Conservation (phyloP, 2,888 invertebrate genomes). For the Sarcophaga variegata region DNA sequence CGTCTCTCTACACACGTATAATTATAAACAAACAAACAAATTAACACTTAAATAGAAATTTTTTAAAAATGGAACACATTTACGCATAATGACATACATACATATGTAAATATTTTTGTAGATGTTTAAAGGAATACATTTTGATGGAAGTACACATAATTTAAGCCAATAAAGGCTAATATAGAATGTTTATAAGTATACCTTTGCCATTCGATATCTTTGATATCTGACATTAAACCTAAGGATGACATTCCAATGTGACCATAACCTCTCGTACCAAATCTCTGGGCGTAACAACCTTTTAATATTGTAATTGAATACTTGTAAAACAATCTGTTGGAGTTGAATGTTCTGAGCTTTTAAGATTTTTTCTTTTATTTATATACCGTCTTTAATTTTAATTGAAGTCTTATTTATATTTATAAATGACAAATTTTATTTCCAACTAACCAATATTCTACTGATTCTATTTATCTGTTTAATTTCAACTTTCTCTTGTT, state of each 20-base stretch:
- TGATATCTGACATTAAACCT: conserved; percentile 92
- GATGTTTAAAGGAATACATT: too few relatives aligned
- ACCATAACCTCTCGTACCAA: conserved; percentile 96
- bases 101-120: neutral
- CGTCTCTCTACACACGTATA: neutral
- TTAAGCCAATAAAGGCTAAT: neutral
- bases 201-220: conserved; percentile 90
- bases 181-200: conserved; percentile 77
- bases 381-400: neutral
- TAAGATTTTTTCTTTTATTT: neutral
- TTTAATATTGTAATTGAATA: conserved; percentile 70
- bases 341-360: neutral
- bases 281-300: conserved; percentile 98
- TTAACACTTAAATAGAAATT: too few relatives aligned
- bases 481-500: neutral
- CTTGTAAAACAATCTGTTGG: neutral
- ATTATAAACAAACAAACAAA: neutral
- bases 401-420: too few relatives aligned
- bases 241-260: conserved; percentile 93
- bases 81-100: neutral
- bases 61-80: too few relatives aligned
- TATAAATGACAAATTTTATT: too few relatives aligned
- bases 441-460: too few relatives aligned
- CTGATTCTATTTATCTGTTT: neutral
- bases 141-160: neutral